phyloP scores from a whole-genome alignment of 2,113 vertebrate species.

The Prunella himalayana region DNA sequence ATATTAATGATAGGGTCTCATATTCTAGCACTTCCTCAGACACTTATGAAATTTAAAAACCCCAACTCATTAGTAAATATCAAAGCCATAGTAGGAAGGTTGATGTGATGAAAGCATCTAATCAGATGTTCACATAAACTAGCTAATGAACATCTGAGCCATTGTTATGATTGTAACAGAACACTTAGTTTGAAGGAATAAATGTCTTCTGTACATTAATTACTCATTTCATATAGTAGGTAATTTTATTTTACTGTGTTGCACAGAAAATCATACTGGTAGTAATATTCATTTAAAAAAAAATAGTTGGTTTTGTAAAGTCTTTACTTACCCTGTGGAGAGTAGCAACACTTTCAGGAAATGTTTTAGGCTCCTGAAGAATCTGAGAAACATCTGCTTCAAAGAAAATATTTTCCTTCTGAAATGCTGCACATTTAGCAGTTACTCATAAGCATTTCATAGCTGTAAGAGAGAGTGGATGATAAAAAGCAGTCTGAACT shows the following conservation, averaged over 20 bases:
- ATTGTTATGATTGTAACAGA: not conserved
- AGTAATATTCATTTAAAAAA: not conserved
- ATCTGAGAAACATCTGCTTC: not conserved
- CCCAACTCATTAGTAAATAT: not conserved
- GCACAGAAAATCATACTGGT: not conserved
- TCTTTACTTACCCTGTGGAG: not conserved
- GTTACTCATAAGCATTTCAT: not conserved
- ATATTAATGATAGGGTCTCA: not conserved
- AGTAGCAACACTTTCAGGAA: not conserved
- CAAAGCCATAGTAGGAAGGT: not conserved
- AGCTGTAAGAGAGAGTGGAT: not conserved
- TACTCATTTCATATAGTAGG: not conserved
- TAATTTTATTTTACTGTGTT: not conserved
- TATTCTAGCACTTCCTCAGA: not conserved
- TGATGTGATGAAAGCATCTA: not conserved
- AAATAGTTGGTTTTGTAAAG: not conserved
- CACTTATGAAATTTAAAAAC: not conserved
- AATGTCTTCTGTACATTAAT: not conserved
- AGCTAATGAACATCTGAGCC: not conserved
- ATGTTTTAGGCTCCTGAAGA: not conserved
- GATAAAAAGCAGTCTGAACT: not conserved
- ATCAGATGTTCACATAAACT: not conserved
- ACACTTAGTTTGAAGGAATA: not conserved
- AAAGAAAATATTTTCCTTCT: slow-evolving; percentile 35
- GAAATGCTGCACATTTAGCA: not conserved